Conservation (phyloP, 2,113 vertebrate genomes). For the Gadus macrocephalus region DNA sequence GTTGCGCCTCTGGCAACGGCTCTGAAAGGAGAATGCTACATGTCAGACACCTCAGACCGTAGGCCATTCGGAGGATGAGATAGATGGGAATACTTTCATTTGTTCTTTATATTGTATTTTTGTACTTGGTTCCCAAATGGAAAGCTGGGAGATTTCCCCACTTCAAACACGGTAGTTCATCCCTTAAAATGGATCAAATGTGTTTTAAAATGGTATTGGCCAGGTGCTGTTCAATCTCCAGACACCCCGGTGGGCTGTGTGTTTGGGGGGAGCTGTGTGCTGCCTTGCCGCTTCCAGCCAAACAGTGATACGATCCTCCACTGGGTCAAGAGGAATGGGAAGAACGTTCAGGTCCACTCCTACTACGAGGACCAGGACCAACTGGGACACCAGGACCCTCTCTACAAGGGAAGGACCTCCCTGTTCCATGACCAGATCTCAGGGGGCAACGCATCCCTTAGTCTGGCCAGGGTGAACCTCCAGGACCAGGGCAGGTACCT, state of each 20-base stretch:
- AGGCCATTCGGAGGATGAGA: too few relatives aligned
- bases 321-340: constrained; percentile 47
- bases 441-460: constrained; percentile 67
- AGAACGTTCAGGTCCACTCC: constrained; percentile 37
- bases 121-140: too few relatives aligned
- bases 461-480: constrained; percentile 31
- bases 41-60: too few relatives aligned
- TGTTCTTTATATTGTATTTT: too few relatives aligned
- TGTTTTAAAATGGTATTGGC: too few relatives aligned
- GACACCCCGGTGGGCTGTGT: constrained; percentile 11
- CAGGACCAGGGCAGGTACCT: constrained; percentile 58
- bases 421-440: constrained; percentile 54
- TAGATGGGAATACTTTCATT: too few relatives aligned
- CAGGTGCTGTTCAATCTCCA: neutral
- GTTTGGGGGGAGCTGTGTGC: constrained; percentile 45
- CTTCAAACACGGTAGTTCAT: too few relatives aligned
- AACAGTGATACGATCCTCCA: constrained; percentile 56
- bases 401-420: constrained; percentile 57
- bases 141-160: too few relatives aligned
- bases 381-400: neutral
- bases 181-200: too few relatives aligned
- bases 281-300: constrained; percentile 59
- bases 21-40: too few relatives aligned
- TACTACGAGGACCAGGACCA: constrained; percentile 57
- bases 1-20: too few relatives aligned